A percentile compares a stretch with the other conserved stretches of the same genome.
Evolutionary conservation across 2,797 vertebrate genomes (phyloP).

Genomic region (Enteromius thamalakanensis): DNA sequence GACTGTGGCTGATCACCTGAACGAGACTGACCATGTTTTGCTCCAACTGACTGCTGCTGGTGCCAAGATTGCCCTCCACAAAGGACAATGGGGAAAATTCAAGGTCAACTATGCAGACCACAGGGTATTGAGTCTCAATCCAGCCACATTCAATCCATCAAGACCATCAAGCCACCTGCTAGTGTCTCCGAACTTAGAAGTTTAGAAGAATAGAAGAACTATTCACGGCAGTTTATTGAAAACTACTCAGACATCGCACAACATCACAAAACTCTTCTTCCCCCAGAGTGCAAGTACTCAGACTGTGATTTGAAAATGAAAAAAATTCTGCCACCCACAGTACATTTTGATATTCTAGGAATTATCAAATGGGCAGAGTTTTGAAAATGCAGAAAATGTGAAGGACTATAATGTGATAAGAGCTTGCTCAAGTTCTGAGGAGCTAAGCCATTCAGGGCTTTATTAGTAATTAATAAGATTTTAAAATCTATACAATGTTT

Average conservation of each 20-base stretch:
- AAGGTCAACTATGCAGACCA: slow-evolving; percentile 31
- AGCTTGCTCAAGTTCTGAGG: too few species aligned
- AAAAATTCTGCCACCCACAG: too few species aligned
- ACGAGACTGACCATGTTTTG: slow-evolving; percentile 24
- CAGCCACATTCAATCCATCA: neutral
- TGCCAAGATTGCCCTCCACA: too few species aligned
- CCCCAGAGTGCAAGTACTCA: slow-evolving; percentile 26
- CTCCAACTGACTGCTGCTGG: neutral
- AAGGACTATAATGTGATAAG: too few species aligned
- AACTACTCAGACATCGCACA: slow-evolving; percentile 31
- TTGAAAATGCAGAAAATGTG: too few species aligned
- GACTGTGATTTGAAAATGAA: too few species aligned
- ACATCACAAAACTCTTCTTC: slow-evolving; percentile 9
- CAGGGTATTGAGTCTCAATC: neutral
- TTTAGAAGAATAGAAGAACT: slow-evolving; percentile 47
- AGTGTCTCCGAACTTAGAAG: slow-evolving; percentile 27
- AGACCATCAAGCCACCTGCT: neutral
- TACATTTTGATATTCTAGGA: too few species aligned
- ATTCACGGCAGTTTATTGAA: slow-evolving; percentile 41
- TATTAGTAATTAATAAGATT: too few species aligned
- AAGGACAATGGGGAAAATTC: neutral
- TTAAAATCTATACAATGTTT: too few species aligned
- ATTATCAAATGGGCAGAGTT: too few species aligned
- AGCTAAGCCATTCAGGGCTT: too few species aligned
- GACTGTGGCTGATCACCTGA: neutral